Base-by-base conservation (phyloP, 2,113 vertebrate genomes). In the Pseudorectes ferrugineus region DNA sequence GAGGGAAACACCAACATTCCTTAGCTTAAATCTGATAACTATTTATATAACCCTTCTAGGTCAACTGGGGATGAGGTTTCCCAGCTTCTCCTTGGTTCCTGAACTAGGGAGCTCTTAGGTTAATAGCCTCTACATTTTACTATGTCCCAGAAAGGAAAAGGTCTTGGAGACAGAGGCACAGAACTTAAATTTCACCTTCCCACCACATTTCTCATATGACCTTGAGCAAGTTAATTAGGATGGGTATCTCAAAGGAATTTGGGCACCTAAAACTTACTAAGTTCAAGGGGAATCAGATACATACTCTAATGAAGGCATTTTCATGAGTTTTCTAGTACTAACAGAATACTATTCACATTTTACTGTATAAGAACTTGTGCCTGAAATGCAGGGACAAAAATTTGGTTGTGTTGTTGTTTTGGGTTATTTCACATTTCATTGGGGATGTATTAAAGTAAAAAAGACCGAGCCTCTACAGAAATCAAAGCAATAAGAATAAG, bases 171-270 rank as follows among this genome's bases (percentile, higher is more conserved):
- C 28, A 88, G 45, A 57, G 17, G 28, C 22, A 76, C 6, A 36
- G 55, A 80, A 82, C 52, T 52, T 89, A 80, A 72, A 85, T 88
- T 58, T 89, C 22, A 62, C 19, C 4, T 84, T 10, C 25, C 23
- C n/a, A 43, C 10, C 19, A 29, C 6, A 38, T 5, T 84, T 89
- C 36, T 31, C 0, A 0, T 25, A 6, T 65, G 57, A 81, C 48
- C 46, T 84, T 84, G 48, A 74, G 16, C 5, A 51, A 67, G 40
- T 62, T 55, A 59, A 24, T 75, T 46, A 42, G 31, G n/a, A 24
- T 28, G 14, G 28, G 26, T 28, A 77, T 43, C 59, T 74, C 54
- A 51, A 70, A 88, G 49, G 62, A 88, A 79, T 61, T 55, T 9
- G 8, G 36, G 42, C 59, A 88, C 43, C 21, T 46, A 67, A 42